Base-by-base conservation (phyloP, 2,113 vertebrate genomes). In the Notiomystis cincta region DNA sequence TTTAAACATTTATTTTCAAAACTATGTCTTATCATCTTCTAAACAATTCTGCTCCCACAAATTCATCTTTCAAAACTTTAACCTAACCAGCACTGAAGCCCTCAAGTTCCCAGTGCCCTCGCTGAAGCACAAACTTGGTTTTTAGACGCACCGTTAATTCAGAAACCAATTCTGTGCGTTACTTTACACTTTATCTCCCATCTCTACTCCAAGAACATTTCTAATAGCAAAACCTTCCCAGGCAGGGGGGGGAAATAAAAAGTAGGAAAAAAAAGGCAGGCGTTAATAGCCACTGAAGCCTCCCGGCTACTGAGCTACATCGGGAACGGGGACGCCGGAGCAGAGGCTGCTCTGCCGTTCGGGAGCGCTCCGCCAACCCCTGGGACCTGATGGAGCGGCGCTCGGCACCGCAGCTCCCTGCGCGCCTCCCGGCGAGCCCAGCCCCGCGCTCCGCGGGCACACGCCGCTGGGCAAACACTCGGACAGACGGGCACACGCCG, bases 281-380 rank as follows among this genome's bases (percentile, higher is more conserved):
- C 51, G 22, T 57, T 27, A 30, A 13, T 1, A 25, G 8, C 6
- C 6, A 27, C 65, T 2, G 64, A 28, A 35, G 21, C 10, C 33
- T 4, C 35, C 1, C 56, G 2, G 21, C 7, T 2, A 5, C 72
- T 0, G 81, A 61, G 84, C 58, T 6, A 3, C 31, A 20, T 0
- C 48, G 20, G 70, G 8, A 35, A 5, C 23, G 42, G 60, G 37
- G 3, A 5, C 35, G 19, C 40, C 42, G 42, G 10, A 21, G 9
- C 57, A 6, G 5, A 13, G 31, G 24, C 11, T 8, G 6, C 27
- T 17, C 54, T 1, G 14, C 37, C 31, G 0, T 0, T 3, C 69
- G 0, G 67, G 40, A 44, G 37, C 0, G 84, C 72, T 9, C 4
- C 44, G 31, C 5, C 1, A 35, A 4, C 16, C 7, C 15, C 45